Evolutionary conservation across 2,113 vertebrate genomes (phyloP).

Genomic region (Oreochromis tanganicae): DNA sequence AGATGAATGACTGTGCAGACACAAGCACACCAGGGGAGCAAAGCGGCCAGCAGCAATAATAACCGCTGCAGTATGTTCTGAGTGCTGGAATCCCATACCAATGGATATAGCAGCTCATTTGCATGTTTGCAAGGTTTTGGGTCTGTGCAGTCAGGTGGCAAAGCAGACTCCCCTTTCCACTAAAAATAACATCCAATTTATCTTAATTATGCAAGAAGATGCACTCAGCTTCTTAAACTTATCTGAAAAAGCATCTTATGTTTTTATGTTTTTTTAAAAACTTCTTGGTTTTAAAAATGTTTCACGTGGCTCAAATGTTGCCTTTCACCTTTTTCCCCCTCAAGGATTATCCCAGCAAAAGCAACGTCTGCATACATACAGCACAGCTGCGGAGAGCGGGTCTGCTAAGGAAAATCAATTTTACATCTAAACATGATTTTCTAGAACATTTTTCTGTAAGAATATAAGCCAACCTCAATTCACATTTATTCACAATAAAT

Average conservation of each 20-base stretch:
- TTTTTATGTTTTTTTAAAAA: fast-evolving
- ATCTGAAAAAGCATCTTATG: background rate
- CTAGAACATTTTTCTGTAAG: background rate
- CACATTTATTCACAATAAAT: background rate
- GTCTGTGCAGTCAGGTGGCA: conserved; percentile 21
- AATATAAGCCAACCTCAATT: background rate
- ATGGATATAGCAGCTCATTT: conserved; percentile 11
- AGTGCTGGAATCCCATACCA: background rate
- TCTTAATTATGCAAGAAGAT: conserved; percentile 44
- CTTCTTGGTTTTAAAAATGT: background rate
- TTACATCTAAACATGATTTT: background rate
- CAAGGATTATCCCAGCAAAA: background rate
- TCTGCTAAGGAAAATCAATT: background rate
- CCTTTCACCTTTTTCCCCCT: background rate
- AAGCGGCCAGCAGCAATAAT: background rate
- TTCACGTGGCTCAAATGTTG: background rate
- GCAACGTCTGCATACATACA: background rate
- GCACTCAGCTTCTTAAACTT: background rate
- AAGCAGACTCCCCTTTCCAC: conserved; percentile 2
- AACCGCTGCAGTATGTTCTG: background rate
- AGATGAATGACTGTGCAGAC: conserved; percentile 14
- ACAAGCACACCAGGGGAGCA: background rate
- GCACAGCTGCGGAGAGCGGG: background rate
- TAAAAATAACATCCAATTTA: conserved; percentile 28
- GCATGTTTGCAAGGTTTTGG: conserved; percentile 31